A percentile compares a stretch with the other conserved stretches of the same genome.
These are phyloP conservation scores for Hoplodrina ambigua DNA, from an alignment of 2,888 invertebrate species.

Conservation along the genomic window DNA sequence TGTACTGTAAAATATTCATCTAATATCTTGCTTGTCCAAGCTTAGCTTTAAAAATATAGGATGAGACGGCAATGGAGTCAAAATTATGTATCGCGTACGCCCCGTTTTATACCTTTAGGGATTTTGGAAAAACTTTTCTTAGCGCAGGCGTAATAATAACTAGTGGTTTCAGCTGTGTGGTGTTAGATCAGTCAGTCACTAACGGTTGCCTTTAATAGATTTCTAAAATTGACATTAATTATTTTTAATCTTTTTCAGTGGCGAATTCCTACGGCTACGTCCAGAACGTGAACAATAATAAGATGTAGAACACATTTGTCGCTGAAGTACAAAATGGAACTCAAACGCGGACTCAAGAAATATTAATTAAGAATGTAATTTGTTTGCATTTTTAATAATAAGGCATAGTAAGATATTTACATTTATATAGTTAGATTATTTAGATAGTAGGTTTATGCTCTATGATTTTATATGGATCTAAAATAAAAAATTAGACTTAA, in stretches of 20 bases:
- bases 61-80: not conserved
- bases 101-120: no score
- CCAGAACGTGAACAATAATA: conserved; percentile 73
- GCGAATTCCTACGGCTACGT: conserved; percentile 90
- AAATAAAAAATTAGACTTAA: conserved; percentile 1
- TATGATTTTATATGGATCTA: conserved; percentile 15
- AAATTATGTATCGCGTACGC: no score
- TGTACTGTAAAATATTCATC: no score
- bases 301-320: conserved; percentile 20
- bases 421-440: not conserved
- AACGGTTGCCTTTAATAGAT: no score
- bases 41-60: not conserved
- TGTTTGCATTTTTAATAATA: conserved; percentile 50
- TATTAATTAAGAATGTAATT: conserved; percentile 38
- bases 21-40: not conserved
- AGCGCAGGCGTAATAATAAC: no score
- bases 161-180: no score
- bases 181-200: no score
- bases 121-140: no score
- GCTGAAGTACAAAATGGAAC: conserved; percentile 46
- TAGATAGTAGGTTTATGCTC: conserved; percentile 4
- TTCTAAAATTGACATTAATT: not conserved
- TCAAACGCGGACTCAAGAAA: conserved; percentile 16
- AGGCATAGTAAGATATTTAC: conserved; percentile 43
- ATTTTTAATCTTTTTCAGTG: conserved; percentile 81